Percentiles rank a stretch among this genome's conserved stretches.
These are phyloP conservation scores for Danio tinwini DNA, from an alignment of 2,797 vertebrate genomes.

Conservation along the genomic window DNA sequence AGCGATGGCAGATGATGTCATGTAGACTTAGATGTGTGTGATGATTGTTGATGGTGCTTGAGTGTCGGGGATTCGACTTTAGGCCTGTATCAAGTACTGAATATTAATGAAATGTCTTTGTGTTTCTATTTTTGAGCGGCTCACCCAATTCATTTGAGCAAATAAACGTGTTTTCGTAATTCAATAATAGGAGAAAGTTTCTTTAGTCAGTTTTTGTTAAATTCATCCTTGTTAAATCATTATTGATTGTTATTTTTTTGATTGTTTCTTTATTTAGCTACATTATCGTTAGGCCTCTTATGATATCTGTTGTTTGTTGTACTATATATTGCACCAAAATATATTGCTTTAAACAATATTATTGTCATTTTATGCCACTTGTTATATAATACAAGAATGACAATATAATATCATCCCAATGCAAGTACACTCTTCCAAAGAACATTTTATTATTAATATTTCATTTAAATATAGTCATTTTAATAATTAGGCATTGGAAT, in stretches of 20 bases:
- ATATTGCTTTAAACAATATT: too few relatives aligned
- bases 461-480: too few relatives aligned
- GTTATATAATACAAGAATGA: too few relatives aligned
- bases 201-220: not conserved
- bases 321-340: too few relatives aligned
- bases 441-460: too few relatives aligned
- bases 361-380: too few relatives aligned
- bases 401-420: too few relatives aligned
- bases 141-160: not conserved
- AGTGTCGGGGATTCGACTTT: slow-evolving; percentile 3
- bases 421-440: too few relatives aligned
- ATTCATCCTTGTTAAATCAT: not conserved
- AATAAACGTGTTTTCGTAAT: not conserved
- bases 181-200: not conserved
- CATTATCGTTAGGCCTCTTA: too few relatives aligned
- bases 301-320: too few relatives aligned
- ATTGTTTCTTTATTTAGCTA: not conserved
- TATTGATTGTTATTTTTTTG: not conserved
- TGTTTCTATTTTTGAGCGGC: not conserved
- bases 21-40: slow-evolving; percentile 26
- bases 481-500: too few relatives aligned
- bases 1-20: slow-evolving; percentile 43
- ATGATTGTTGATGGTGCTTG: slow-evolving; percentile 1
- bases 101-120: slow-evolving; percentile 23
- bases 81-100: slow-evolving; percentile 17